Conservation (phyloP, 1,140 invertebrate species). For the Meloidogyne exigua region DNA sequence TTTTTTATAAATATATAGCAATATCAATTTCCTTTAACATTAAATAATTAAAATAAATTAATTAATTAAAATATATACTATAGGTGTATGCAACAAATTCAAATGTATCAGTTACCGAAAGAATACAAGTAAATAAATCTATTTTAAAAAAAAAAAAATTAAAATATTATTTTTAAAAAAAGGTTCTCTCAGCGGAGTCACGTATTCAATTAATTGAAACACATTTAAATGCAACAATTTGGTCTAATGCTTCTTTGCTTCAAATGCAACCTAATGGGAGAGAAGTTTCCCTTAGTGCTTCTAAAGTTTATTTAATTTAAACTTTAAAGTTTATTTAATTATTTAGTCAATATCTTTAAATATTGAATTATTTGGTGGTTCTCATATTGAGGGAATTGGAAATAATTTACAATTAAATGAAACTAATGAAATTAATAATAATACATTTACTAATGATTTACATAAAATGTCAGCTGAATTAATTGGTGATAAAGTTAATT, state of each 20-base stretch:
- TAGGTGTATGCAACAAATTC: conserved; percentile 32
- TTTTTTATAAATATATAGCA: too few relatives aligned
- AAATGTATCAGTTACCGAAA: conserved; percentile 27
- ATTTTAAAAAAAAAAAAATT: not conserved
- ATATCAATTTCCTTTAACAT: too few relatives aligned
- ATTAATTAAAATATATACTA: too few relatives aligned
- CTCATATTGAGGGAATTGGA: conserved; percentile 13
- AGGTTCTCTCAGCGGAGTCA: conserved; percentile 23
- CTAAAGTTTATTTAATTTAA: not conserved
- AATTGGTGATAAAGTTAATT: conserved; percentile 11
- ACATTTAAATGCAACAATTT: conserved; percentile 28
- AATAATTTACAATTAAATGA: conserved; percentile 25
- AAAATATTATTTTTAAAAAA: not conserved
- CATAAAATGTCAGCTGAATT: conserved; percentile 2
- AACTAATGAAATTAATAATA: not conserved
- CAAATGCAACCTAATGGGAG: conserved; percentile 15
- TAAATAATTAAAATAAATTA: too few relatives aligned
- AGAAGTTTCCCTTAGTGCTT: conserved; percentile 16
- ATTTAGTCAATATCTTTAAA: not conserved
- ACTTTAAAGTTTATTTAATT: not conserved
- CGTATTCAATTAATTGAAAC: conserved; percentile 20
- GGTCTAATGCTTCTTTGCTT: conserved; percentile 29
- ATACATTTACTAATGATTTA: not conserved
- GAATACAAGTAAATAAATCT: conserved; percentile 5
- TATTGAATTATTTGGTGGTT: conserved; percentile 11